Evolutionary conservation across 1,140 invertebrate genomes (phyloP), one percentile per base, ranked within the genome.

Genomic region (Drosophila erecta): DNA sequence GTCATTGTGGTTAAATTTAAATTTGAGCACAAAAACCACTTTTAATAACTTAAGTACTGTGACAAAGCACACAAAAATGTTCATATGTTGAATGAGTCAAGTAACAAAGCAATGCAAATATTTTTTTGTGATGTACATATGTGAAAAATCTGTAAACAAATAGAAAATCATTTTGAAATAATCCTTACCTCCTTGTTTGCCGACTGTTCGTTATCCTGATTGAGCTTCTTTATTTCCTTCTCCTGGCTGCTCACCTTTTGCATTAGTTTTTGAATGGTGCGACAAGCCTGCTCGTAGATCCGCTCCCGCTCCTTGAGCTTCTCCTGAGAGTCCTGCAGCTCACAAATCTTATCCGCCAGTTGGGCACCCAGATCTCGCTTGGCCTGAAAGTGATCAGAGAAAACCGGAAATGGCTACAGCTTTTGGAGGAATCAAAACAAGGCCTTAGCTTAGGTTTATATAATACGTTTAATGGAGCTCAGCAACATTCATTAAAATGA

Each of bases 191-290:
- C 73, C 12, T 67, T 51, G 20, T 44, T 75, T 20, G 51, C 59
- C 41, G 33, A 41, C 47, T 61, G 60, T 10, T 64, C 35, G 8
- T 46, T 40, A n/a, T 47, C 56, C 11, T 87, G 54, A 15, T 74
- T 80, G 0, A 78, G 43, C 35, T 49, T 43, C 17, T 74, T 78
- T n/a, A 87, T 73, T 59, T 91, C 83, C 54, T 65, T 77, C 22
- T 92, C 85, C 44, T 83, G 85, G 22, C 75, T 79, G 61, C 84
- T 90, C 50, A 90, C 51, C 40, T 79, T 83, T 30, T 91, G 76
- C 84, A 91, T 84, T 14, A 92, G 53, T 44, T 92, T 91, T 33
- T 91, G 84, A 35, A 92, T 90, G n/a, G 81, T 81, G 57, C 79
- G 76, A 22, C 78, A 89, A 0, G 87, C 79, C 44, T 91, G 75